Percentiles rank a stretch among this genome's conserved stretches.
Conservation (phyloP, 1,140 invertebrate genomes). For the Sarcophaga bullata region DNA sequence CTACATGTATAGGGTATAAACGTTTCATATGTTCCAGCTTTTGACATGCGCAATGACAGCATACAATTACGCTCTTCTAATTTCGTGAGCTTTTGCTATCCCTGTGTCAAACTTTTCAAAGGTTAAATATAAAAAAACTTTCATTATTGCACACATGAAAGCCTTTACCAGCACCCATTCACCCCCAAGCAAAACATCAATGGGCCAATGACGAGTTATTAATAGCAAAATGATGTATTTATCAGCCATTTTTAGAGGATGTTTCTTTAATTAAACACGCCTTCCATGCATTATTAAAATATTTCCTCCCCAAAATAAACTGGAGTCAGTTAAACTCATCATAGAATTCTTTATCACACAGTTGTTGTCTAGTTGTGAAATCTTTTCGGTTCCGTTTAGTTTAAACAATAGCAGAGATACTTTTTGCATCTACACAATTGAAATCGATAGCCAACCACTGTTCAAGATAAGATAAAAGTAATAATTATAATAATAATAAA, state of each 20-base stretch:
- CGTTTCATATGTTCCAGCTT: neutral
- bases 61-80: neutral
- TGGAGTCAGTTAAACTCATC: conserved; percentile 65
- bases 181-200: neutral
- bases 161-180: neutral
- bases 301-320: conserved; percentile 65
- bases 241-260: conserved; percentile 52
- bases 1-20: neutral
- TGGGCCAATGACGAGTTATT: conserved; percentile 26
- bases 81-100: neutral
- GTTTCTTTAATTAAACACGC: conserved; percentile 50
- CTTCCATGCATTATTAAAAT: conserved; percentile 64
- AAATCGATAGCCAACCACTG: conserved; percentile 32
- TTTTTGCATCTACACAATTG: conserved; percentile 8
- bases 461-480: conserved; percentile 38
- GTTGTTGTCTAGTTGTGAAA: conserved; percentile 66
- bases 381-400: conserved; percentile 64
- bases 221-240: neutral
- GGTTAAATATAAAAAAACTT: conserved; percentile 21
- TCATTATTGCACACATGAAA: neutral
- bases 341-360: conserved; percentile 66
- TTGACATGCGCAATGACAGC: neutral
- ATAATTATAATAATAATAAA: neutral
- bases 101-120: neutral
- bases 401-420: conserved; percentile 46